Evolutionary conservation across 2,888 invertebrate species (phyloP).

Genomic region (Dryadula phaetusa): DNA sequence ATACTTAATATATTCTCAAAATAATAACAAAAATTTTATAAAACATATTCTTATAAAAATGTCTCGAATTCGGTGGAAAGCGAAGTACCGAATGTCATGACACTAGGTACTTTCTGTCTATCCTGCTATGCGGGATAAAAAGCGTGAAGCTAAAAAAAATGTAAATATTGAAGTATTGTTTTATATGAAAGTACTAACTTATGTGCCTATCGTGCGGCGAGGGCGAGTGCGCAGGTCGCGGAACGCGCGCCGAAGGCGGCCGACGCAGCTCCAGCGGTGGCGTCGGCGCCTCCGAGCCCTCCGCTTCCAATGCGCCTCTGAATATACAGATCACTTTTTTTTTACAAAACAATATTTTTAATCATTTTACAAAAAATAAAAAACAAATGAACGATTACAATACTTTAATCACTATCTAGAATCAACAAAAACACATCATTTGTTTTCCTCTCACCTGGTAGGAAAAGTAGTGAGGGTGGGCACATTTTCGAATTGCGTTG

Average conservation of each 20-base stretch:
- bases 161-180: no score
- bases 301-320: slow-evolving; percentile 82
- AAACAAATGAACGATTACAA: neutral
- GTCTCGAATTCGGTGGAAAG: no score
- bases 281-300: slow-evolving; percentile 86
- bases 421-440: no score
- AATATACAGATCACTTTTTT: slow-evolving; percentile 17
- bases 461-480: slow-evolving; percentile 69
- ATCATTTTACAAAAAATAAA: neutral
- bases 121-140: no score
- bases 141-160: no score
- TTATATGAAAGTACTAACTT: slow-evolving; percentile 56
- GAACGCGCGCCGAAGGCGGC: slow-evolving; percentile 85
- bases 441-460: slow-evolving; percentile 60
- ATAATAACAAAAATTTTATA: no score
- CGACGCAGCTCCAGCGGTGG: slow-evolving; percentile 90
- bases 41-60: no score
- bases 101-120: no score
- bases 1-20: no score
- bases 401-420: neutral
- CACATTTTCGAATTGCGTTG: slow-evolving; percentile 76
- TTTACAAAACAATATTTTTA: neutral
- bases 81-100: no score
- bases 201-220: slow-evolving; percentile 86
- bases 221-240: slow-evolving; percentile 88